Evolutionary conservation across 1,140 invertebrate species (phyloP), one percentile per base, ranked within the genome.

Genomic region (Dendrolimus punctatus): DNA sequence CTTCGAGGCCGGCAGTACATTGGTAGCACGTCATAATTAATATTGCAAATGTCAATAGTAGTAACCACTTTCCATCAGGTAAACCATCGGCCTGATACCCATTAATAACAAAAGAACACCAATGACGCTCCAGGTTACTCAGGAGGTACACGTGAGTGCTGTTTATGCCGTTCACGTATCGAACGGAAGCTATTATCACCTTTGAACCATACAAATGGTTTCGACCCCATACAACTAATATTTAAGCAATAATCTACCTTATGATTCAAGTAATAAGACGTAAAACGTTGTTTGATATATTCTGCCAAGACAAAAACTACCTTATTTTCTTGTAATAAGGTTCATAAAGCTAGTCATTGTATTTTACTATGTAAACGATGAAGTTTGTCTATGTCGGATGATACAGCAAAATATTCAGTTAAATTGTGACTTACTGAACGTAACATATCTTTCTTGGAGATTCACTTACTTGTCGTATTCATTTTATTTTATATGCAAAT

Each of bases 181-280:
- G 47, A 59, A 55, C 71, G 72, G 74, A 77, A 77, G 65, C 74
- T 68, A 77, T 77, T 77, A 77, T 66, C 73, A 64, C 65, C 58
- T 58, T 23, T 38, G 40, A 61, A 40, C 40, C 57, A 58, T 45
- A 48, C 36, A 50, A 50, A 39, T 46, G 44, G 57, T 53, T 36
- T 55, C 8, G 36, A 47, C 45, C 39, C 66, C 56, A 56, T 61
- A 51, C 45, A 51, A 51, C 46, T 42, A n/a, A 8, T 46, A 62
- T 9, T 6, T 36, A n/a, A 44, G 50, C 23, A 23, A 23, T 23
- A 49, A 55, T 36, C 44, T 37, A 23, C 53, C 40, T 55, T 55
- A 49, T 23, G 9, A 8, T 38, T 6, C 8, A 43, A 44, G 9
- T 8, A 49, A 8, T 62, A 66, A 55, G 55, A 57, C 51, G 8